Conservation (phyloP, 1,140 invertebrate species). For the Lordiphosa stackelbergi region DNA sequence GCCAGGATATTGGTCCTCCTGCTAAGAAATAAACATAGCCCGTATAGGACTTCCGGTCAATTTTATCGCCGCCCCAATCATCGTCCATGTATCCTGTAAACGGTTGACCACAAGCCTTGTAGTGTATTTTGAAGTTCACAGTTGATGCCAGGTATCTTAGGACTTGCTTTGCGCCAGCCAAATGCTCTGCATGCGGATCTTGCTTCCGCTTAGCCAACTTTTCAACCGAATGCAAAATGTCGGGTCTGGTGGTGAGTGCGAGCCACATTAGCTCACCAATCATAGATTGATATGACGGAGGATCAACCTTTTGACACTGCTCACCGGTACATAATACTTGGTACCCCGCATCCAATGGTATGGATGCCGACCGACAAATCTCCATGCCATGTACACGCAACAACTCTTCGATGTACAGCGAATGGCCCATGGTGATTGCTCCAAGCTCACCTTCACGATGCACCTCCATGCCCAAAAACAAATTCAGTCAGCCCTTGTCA, state of each 20-base stretch:
- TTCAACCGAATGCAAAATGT: neutral
- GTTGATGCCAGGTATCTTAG: neutral
- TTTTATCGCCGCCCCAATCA: too few species aligned
- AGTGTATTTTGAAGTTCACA: neutral
- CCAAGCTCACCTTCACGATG: neutral
- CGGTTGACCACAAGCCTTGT: neutral
- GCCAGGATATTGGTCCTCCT: constrained; percentile 54
- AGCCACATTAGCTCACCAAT: constrained; percentile 7
- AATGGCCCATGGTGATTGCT: neutral
- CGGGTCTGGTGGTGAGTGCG: constrained; percentile 4
- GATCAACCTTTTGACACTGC: neutral
- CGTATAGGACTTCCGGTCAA: constrained; percentile 60
- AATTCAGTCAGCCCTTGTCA: neutral
- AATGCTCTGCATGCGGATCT: too few species aligned
- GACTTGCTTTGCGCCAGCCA: too few species aligned
- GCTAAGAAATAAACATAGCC: constrained; percentile 29
- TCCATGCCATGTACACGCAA: too few species aligned
- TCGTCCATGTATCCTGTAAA: too few species aligned
- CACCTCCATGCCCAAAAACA: constrained; percentile 2
- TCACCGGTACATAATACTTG: neutral
- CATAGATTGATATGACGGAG: neutral
- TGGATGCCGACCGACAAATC: neutral
- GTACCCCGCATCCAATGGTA: constrained; percentile 4
- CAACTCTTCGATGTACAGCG: neutral
- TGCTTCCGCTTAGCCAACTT: too few species aligned